These are phyloP conservation scores for Acleris emargana DNA, from an alignment of 2,888 invertebrate species.

Conservation along the genomic window DNA sequence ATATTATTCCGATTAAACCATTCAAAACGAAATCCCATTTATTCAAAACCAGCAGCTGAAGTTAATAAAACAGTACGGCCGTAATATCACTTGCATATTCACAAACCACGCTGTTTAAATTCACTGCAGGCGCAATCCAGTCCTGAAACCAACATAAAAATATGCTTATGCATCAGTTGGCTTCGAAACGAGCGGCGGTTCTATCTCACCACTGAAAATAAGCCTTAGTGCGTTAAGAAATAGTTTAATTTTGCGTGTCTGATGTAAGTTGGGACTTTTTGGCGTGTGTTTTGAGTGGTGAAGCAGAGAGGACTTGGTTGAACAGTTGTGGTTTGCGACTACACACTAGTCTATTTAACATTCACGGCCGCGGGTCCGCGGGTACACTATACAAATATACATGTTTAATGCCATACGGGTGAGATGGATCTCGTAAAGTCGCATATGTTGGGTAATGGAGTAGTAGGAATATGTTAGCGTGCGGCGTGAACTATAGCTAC, in stretches of 20 bases:
- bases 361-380: slow-evolving; percentile 44
- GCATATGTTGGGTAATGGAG: slow-evolving; percentile 7
- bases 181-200: slow-evolving; percentile 34
- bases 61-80: slow-evolving; percentile 55
- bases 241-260: slow-evolving; percentile 4
- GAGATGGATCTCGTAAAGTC: slow-evolving; percentile 21
- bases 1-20: slow-evolving; percentile 21
- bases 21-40: slow-evolving; percentile 32
- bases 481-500: not conserved
- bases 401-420: slow-evolving; percentile 48
- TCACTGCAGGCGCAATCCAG: slow-evolving; percentile 60
- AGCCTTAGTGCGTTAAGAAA: slow-evolving; percentile 29
- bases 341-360: slow-evolving; percentile 44
- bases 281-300: slow-evolving; percentile 36
- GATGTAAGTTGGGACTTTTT: slow-evolving; percentile 30
- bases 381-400: slow-evolving; percentile 45
- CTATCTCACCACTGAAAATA: slow-evolving; percentile 1
- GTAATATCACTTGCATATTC: slow-evolving; percentile 54
- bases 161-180: slow-evolving; percentile 52
- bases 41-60: slow-evolving; percentile 41
- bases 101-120: slow-evolving; percentile 60
- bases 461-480: not conserved
- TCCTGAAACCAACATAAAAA: slow-evolving; percentile 55
- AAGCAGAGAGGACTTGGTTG: slow-evolving; percentile 34
- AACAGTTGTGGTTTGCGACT: slow-evolving; percentile 39